Percentiles rank a stretch among this genome's conserved stretches.
These are phyloP conservation scores for Criorhina ranunculi DNA, from an alignment of 2,888 invertebrate species.

Conservation along the genomic window DNA sequence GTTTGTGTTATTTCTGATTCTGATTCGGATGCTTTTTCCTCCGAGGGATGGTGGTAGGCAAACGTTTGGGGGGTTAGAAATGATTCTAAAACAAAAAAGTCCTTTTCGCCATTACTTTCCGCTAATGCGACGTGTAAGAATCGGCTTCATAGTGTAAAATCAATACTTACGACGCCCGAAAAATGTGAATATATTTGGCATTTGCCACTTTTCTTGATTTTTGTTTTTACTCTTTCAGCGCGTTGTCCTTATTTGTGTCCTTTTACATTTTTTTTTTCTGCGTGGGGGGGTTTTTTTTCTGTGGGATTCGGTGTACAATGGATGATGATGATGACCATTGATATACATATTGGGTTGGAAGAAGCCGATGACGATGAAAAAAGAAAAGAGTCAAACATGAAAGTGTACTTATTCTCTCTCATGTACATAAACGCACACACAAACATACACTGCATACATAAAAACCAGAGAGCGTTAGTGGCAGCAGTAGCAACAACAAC, in stretches of 20 bases:
- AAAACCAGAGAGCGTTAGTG: conserved; percentile 43
- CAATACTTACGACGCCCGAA: conserved; percentile 73
- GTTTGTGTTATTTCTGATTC: conserved; percentile 52
- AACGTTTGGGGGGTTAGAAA: conserved; percentile 34
- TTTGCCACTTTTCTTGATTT: conserved; percentile 50
- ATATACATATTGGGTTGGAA: conserved; percentile 52
- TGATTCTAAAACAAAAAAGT: conserved; percentile 36
- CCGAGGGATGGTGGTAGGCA: conserved; percentile 7
- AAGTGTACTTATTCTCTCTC: conserved; percentile 47
- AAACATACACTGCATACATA: conserved; percentile 40
- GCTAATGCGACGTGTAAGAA: conserved; percentile 52
- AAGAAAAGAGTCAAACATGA: conserved; percentile 47
- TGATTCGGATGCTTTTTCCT: conserved; percentile 31
- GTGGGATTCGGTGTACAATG: conserved; percentile 21
- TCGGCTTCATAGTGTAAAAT: conserved; percentile 65
- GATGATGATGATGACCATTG: conserved; percentile 52
- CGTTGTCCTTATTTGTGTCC: conserved; percentile 52
- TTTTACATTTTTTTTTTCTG: conserved; percentile 9
- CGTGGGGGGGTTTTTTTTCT: conserved; percentile 10
- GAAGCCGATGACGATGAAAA: conserved; percentile 20
- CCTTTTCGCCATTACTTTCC: conserved; percentile 55
- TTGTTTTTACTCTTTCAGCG: conserved; percentile 14
- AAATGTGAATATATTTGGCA: conserved; percentile 66
- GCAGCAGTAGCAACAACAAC: conserved; percentile 38
- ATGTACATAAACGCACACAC: conserved; percentile 28